phyloP scores from a whole-genome alignment of 2,888 invertebrate genomes.

The Acleris emargana region DNA sequence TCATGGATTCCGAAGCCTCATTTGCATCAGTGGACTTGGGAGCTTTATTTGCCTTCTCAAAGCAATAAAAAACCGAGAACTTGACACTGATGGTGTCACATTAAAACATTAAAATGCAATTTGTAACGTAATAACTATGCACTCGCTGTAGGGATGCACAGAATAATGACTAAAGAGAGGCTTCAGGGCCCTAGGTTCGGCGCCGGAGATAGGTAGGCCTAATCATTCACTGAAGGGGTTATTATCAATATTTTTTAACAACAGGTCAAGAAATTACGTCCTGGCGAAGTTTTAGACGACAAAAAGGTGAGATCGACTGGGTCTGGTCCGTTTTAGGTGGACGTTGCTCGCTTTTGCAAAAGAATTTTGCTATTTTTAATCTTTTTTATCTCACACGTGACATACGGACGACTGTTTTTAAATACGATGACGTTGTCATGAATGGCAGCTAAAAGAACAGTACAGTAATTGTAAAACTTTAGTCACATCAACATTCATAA shows the following conservation, averaged over 20 bases:
- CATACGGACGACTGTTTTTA: slow-evolving; percentile 50
- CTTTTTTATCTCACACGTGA: slow-evolving; percentile 50
- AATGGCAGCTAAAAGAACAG: slow-evolving; percentile 29
- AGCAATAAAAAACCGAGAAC: no score
- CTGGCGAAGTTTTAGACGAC: slow-evolving; percentile 96
- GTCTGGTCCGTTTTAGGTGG: slow-evolving; percentile 80
- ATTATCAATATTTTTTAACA: slow-evolving; percentile 80
- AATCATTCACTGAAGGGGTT: slow-evolving; percentile 56
- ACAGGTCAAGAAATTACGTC: slow-evolving; percentile 95
- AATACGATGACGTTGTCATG: slow-evolving; percentile 8
- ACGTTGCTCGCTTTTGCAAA: slow-evolving; percentile 82
- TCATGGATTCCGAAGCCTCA: no score
- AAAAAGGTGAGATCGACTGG: slow-evolving; percentile 92
- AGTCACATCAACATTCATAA: slow-evolving; percentile 2
- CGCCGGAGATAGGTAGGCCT: slow-evolving; percentile 76
- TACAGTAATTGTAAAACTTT: slow-evolving; percentile 21
- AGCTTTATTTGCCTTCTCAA: no score
- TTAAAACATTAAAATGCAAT: slow-evolving; percentile 49
- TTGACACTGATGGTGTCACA: no score
- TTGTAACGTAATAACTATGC: slow-evolving; percentile 77
- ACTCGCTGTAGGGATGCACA: slow-evolving; percentile 73
- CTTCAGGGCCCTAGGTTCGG: slow-evolving; percentile 72
- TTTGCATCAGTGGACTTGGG: no score
- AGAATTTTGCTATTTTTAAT: slow-evolving; percentile 68
- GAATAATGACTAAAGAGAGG: slow-evolving; percentile 60